Percentiles rank a stretch among this genome's conserved stretches.
phyloP scores from a whole-genome alignment of 2,888 invertebrate species.

The Sthenelais limicola region DNA sequence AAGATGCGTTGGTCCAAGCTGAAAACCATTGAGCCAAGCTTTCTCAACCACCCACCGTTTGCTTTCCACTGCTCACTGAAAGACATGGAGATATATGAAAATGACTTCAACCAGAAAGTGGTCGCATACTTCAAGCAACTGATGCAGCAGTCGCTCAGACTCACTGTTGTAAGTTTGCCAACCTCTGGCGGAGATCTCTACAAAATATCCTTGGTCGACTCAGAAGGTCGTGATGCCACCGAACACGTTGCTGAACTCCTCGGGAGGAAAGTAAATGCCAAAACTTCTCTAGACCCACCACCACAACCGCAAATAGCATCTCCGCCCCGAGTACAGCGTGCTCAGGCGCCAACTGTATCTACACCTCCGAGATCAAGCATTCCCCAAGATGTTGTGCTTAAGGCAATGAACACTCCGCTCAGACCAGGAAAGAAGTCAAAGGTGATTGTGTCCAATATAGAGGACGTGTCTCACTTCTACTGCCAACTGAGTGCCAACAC shows the following conservation, averaged over 20 bases:
- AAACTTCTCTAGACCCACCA: too few relatives aligned
- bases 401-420: not conserved
- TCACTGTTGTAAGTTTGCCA: not conserved
- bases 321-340: too few relatives aligned
- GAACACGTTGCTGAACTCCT: not conserved
- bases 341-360: too few relatives aligned
- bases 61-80: constrained; percentile 60
- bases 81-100: constrained; percentile 17
- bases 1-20: constrained; percentile 55
- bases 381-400: not conserved
- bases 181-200: not conserved
- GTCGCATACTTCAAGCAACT: constrained; percentile 1
- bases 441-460: constrained; percentile 39
- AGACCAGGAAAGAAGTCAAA: not conserved
- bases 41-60: constrained; percentile 59
- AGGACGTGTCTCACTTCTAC: constrained; percentile 52
- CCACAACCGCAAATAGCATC: too few relatives aligned
- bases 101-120: not conserved
- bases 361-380: not conserved
- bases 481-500: constrained; percentile 53
- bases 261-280: not conserved
- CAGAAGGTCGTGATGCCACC: not conserved
- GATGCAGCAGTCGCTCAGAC: not conserved
- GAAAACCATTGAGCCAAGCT: constrained; percentile 58
- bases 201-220: not conserved